A percentile compares a stretch with the other conserved stretches of the same genome.
Evolutionary conservation across 2,888 invertebrate genomes (phyloP).

Genomic region (Ceraclea dissimilis): DNA sequence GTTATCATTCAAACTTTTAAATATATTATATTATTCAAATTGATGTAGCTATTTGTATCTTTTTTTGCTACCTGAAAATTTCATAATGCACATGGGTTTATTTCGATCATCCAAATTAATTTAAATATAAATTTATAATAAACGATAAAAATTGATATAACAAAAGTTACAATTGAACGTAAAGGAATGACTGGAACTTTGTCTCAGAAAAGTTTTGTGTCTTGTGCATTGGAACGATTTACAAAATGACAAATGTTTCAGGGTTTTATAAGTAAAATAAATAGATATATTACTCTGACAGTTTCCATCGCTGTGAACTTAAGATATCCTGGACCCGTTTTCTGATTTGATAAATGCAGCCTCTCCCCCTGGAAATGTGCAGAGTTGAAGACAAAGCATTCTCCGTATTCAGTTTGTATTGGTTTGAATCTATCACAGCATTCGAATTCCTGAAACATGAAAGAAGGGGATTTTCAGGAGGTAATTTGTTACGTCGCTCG

Average conservation of each 20-base stretch:
- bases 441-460: conserved; percentile 21
- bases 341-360: conserved; percentile 38
- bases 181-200: too few relatives aligned
- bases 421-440: conserved; percentile 28
- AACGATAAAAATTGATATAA: too few relatives aligned
- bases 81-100: too few relatives aligned
- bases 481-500: background rate
- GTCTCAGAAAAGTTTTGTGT: background rate
- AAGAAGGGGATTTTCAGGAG: background rate
- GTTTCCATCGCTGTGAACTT: conserved; percentile 40
- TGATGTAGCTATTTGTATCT: too few relatives aligned
- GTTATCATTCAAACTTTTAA: too few relatives aligned
- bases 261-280: background rate
- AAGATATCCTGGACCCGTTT: conserved; percentile 42
- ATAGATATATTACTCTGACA: conserved; percentile 36
- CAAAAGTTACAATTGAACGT: too few relatives aligned
- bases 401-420: conserved; percentile 38
- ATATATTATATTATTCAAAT: too few relatives aligned
- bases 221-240: background rate
- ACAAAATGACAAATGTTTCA: background rate
- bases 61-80: too few relatives aligned
- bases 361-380: conserved; percentile 29
- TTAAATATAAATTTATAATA: too few relatives aligned
- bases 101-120: too few relatives aligned
- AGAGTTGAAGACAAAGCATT: conserved; percentile 41